Evolutionary conservation across 1,140 invertebrate genomes (phyloP).

Genomic region (Platyscapa corneri): DNA sequence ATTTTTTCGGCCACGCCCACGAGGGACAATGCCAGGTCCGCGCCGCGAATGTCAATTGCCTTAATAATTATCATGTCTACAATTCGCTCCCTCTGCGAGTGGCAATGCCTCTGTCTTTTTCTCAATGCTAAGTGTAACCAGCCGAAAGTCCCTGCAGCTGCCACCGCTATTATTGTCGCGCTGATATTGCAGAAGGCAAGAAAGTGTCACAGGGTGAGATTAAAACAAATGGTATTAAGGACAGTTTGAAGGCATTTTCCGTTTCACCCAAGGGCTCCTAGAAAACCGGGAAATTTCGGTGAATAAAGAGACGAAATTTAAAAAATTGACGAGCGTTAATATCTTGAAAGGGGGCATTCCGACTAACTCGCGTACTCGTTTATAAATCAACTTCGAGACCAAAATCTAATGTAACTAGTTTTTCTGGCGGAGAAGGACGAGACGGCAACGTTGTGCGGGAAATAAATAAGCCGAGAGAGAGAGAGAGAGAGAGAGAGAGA

Average conservation of each 20-base stretch:
- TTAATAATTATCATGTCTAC: constrained; percentile 51
- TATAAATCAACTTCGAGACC: too few relatives aligned
- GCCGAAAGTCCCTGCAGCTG: constrained; percentile 38
- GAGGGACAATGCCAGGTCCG: constrained; percentile 23
- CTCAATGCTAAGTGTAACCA: constrained; percentile 32
- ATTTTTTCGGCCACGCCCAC: constrained; percentile 43
- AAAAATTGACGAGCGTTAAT: too few relatives aligned
- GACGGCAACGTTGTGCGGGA: too few relatives aligned
- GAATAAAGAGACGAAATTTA: too few relatives aligned
- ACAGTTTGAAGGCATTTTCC: too few relatives aligned
- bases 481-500: neutral
- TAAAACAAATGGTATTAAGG: too few relatives aligned
- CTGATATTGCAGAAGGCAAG: neutral
- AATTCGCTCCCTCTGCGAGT: constrained; percentile 28
- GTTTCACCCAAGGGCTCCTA: too few relatives aligned
- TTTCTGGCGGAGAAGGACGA: too few relatives aligned
- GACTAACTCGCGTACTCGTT: too few relatives aligned
- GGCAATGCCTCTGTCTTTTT: constrained; percentile 26
- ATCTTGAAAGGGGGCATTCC: too few relatives aligned
- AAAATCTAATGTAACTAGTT: too few relatives aligned
- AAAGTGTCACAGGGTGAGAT: constrained; percentile 30
- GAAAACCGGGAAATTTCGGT: too few relatives aligned
- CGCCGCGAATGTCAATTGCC: constrained; percentile 47
- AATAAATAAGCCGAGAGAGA: neutral
- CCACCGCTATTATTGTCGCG: constrained; percentile 9